phyloP scores from a whole-genome alignment of 1,140 invertebrate species.

The Ips typographus region DNA sequence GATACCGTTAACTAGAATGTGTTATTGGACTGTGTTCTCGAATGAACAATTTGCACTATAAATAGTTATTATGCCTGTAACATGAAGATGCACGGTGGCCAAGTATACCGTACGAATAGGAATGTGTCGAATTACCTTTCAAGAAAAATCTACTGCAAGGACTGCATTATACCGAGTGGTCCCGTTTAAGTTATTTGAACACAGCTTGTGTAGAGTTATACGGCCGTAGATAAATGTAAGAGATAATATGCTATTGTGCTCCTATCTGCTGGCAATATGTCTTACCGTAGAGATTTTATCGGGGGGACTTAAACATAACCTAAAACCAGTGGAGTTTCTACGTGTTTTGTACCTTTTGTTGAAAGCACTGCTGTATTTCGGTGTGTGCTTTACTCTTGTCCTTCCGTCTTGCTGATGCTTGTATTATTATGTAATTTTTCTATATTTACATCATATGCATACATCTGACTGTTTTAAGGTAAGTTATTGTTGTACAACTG shows the following conservation, averaged over 20 bases:
- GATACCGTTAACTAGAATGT: slow-evolving; percentile 37
- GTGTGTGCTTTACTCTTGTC: slow-evolving; percentile 15
- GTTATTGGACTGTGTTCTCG: slow-evolving; percentile 34
- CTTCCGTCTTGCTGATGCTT: not conserved
- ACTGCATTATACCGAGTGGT: not conserved
- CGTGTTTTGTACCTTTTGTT: slow-evolving; percentile 20
- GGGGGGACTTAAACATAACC: slow-evolving; percentile 47
- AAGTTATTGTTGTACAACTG: no score
- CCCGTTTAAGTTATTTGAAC: slow-evolving; percentile 35
- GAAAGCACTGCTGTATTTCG: slow-evolving; percentile 32
- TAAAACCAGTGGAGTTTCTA: slow-evolving; percentile 40
- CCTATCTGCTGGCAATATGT: slow-evolving; percentile 50
- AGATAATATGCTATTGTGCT: slow-evolving; percentile 49
- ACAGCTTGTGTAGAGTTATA: slow-evolving; percentile 37
- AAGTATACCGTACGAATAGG: not conserved
- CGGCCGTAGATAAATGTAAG: slow-evolving; percentile 42
- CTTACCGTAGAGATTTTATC: slow-evolving; percentile 47
- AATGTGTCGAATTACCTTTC: not conserved
- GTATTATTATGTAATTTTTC: not conserved
- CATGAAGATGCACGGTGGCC: not conserved
- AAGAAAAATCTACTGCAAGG: not conserved
- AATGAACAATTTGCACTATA: not conserved
- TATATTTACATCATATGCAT: not conserved
- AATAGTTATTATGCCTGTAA: not conserved
- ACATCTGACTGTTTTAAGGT: no score